A percentile compares a stretch with the other conserved stretches of the same genome.
Evolutionary conservation across 2,797 vertebrate genomes (phyloP).

Genomic region (Heliangelus exortis): DNA sequence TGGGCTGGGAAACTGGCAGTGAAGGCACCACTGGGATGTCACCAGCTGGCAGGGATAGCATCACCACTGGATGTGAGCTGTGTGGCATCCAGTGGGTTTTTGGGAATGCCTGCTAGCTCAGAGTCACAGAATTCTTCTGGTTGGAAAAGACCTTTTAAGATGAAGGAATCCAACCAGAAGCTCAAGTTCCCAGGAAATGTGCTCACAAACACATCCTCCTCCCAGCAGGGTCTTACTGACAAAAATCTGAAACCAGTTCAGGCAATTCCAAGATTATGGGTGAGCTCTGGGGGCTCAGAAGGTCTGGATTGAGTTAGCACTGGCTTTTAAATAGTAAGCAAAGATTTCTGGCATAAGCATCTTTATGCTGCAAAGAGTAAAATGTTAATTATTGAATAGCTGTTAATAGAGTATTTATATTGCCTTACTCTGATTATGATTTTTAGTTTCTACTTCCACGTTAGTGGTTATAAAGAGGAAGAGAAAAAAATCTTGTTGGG

Average conservation of each 20-base stretch:
- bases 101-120: not conserved
- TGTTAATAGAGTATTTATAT: not conserved
- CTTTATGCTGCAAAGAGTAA: not conserved
- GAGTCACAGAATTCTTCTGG: too few relatives aligned
- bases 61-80: not conserved
- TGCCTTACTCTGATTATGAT: not conserved
- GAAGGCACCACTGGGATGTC: not conserved
- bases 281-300: not conserved
- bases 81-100: not conserved
- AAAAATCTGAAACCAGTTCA: not conserved
- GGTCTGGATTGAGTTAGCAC: not conserved
- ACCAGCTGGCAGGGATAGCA: not conserved
- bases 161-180: too few relatives aligned
- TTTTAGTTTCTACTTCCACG: not conserved
- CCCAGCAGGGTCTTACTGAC: not conserved
- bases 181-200: not conserved
- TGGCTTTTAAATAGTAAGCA: not conserved
- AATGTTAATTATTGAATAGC: not conserved
- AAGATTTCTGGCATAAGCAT: not conserved
- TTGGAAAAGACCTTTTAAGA: too few relatives aligned
- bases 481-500: not conserved
- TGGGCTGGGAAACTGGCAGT: not conserved
- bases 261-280: not conserved
- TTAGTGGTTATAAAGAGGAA: not conserved
- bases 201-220: accelerated